These are phyloP conservation scores for Odobenus rosmarus DNA, from an alignment of 2,113 vertebrate species.

Conservation along the genomic window DNA sequence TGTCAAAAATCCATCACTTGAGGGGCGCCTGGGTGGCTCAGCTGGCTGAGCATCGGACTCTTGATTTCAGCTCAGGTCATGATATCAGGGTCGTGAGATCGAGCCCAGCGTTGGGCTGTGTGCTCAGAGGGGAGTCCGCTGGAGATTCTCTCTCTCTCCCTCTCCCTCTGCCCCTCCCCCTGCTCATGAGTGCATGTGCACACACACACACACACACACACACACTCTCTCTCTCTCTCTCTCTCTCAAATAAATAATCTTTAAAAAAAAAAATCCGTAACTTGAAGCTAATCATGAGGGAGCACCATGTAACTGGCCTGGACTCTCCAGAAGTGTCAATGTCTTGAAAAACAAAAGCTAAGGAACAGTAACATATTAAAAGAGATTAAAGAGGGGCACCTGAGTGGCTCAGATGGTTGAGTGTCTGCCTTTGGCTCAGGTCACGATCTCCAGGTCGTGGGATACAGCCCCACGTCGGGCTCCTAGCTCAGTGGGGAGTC, in stretches of 20 bases:
- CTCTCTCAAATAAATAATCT: neutral
- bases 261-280: too few species aligned
- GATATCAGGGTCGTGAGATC: neutral
- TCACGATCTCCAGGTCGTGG: neutral
- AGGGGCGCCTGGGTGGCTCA: neutral
- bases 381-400: neutral
- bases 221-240: neutral
- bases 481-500: neutral
- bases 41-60: neutral
- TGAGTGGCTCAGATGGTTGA: neutral
- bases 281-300: neutral
- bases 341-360: neutral
- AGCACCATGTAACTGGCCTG: neutral
- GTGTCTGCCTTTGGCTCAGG: neutral
- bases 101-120: neutral
- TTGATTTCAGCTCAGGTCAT: neutral
- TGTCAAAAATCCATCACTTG: neutral
- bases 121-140: neutral
- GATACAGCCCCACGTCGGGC: neutral
- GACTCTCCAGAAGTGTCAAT: neutral
- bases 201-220: accelerated
- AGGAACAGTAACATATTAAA: neutral
- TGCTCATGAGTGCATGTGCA: neutral
- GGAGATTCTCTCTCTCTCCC: neutral
- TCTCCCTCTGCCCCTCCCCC: neutral